Base-by-base conservation (phyloP, 92 coral and sea anemone species). In the Isaurus tuberculatus region DNA sequence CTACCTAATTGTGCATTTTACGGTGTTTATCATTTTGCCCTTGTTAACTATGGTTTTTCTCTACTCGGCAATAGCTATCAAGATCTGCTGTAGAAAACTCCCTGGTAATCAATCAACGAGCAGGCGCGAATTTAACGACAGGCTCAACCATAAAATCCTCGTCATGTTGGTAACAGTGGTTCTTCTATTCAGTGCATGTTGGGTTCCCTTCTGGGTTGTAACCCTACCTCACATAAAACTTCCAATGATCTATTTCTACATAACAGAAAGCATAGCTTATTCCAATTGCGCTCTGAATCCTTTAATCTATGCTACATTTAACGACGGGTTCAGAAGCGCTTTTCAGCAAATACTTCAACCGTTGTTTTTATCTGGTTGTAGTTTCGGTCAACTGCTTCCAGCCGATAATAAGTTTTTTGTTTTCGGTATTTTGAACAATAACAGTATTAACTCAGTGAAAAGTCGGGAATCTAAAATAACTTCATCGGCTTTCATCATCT, bases 241-340 rank as follows among this genome's bases (percentile, higher is more conserved):
- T 34, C 19, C 53, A 2, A 11, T 34, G 53, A 58, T 6, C 1
- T 58, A 34, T 11, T 33, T 17, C 14, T 77, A 77, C 55, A 58
- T 77, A 17, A 22, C 70, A 8, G 70, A 77, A 25, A 51, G 82
- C 4, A 43, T 77, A 30, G 82, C 82, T 0, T 77, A 58, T 30
- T 11, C 82, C 48, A 77, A 77, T 26, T 60, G 70, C 68, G 82
- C 70, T 57, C 33, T 77, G n/a, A 77, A 57, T 19, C 82, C 82
- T 10, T 1, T 77, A 16, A 5, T 77, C 10, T 77, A 77, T 42
- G 51, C 69, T 0, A 26, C 49, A 55, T 77, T 77, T 33, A 77
- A 77, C 43, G 70, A 34, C 25, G 69, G 10, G 34, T 77, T 77
- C 60, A 77, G 82, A 77, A 77, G 23, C 10, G 82, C 82, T 58